These are phyloP conservation scores for Hoplias malabaricus DNA, from an alignment of 2,113 vertebrate genomes.

Conservation along the genomic window DNA sequence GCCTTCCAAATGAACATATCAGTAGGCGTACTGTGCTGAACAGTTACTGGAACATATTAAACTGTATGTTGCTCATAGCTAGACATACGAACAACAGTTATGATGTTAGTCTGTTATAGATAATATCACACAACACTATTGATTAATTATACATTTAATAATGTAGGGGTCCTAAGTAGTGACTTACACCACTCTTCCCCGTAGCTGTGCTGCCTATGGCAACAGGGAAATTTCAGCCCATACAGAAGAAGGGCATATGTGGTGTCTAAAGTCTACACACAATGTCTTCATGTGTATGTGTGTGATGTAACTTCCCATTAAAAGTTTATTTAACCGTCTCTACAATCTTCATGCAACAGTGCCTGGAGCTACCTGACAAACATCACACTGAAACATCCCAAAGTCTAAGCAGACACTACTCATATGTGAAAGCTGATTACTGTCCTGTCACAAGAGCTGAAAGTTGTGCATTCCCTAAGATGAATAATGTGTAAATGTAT, in stretches of 20 bases:
- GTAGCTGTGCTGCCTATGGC: not conserved
- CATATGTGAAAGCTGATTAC: not conserved
- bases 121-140: not conserved
- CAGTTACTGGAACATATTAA: no score
- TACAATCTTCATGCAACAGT: not conserved
- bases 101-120: not conserved
- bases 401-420: not conserved
- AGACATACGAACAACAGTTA: no score
- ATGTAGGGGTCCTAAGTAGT: not conserved
- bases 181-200: not conserved
- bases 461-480: not conserved
- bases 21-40: no score
- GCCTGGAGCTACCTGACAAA: not conserved
- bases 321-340: not conserved
- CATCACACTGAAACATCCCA: not conserved
- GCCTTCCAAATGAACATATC: no score
- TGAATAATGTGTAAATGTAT: constrained; percentile 16
- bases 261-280: not conserved
- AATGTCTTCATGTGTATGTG: not conserved
- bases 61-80: no score
- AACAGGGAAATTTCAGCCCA: not conserved
- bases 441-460: constrained; percentile 15
- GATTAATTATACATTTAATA: not conserved
- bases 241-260: not conserved
- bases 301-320: not conserved